Evolutionary conservation across 2,797 vertebrate genomes (phyloP).

Genomic region (Characodon lateralis): DNA sequence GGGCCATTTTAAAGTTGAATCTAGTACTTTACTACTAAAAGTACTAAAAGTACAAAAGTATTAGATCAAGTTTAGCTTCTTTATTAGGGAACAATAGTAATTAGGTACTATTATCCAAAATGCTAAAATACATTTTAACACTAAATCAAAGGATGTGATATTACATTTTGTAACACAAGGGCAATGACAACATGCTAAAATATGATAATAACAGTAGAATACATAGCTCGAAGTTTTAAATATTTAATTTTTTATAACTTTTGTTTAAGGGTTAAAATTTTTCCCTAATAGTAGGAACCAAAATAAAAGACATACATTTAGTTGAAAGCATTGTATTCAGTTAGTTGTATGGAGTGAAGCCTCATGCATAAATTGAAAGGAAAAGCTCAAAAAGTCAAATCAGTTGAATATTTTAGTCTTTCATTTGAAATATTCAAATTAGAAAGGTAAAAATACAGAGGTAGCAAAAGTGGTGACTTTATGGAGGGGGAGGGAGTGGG

Average conservation of each 20-base stretch:
- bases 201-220: not conserved
- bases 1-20: constrained; percentile 20
- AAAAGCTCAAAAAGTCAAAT: constrained; percentile 37
- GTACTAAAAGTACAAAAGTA: constrained; percentile 8
- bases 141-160: not conserved
- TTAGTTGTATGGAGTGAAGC: not conserved
- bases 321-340: not conserved
- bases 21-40: not conserved
- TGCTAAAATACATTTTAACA: not conserved
- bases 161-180: not conserved
- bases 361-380: constrained; percentile 7
- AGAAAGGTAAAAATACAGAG: constrained; percentile 12
- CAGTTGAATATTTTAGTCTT: constrained; percentile 37
- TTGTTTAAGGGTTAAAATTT: not conserved
- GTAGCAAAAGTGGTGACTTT: not conserved
- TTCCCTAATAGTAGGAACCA: not conserved
- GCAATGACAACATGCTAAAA: not conserved
- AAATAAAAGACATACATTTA: not conserved
- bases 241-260: not conserved
- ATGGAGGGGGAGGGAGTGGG: not conserved
- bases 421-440: constrained; percentile 61
- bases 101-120: not conserved
- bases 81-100: not conserved
- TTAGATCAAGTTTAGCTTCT: not conserved
- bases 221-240: not conserved